Conservation (phyloP, 2,888 invertebrate species). For the Neoitamus cyanurus region DNA sequence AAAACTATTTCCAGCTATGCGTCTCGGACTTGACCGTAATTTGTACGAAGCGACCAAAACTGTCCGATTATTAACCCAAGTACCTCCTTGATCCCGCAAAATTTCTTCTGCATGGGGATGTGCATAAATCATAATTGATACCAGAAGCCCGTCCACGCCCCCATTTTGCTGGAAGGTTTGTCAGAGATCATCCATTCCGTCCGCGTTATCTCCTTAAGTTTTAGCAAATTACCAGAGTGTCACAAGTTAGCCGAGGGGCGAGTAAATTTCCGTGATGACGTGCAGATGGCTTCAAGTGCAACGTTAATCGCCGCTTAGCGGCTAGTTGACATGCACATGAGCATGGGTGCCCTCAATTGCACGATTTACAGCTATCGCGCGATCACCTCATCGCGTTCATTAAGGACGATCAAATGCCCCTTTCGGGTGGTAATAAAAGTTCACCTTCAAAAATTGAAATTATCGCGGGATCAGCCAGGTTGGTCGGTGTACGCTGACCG, state of each 20-base stretch:
- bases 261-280: neutral
- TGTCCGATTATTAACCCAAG: no score
- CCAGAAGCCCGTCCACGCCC: no score
- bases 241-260: neutral
- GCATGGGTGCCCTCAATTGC: neutral
- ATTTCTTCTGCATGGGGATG: no score
- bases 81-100: no score
- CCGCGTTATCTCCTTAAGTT: neutral
- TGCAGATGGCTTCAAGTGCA: neutral
- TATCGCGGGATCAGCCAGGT: slow-evolving; percentile 25
- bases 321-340: neutral
- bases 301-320: neutral
- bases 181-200: no score
- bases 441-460: slow-evolving; percentile 43
- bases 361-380: neutral
- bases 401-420: neutral
- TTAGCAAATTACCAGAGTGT: neutral
- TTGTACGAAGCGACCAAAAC: no score
- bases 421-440: slow-evolving; percentile 37
- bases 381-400: neutral
- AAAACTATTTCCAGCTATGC: no score
- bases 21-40: no score
- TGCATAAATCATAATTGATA: no score
- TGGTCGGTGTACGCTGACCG: neutral
- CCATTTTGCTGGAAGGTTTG: no score